Evolutionary conservation across 2,888 invertebrate genomes (phyloP), one percentile per base, ranked within the genome.

Genomic region (Caenorhabditis zanzibari): DNA sequence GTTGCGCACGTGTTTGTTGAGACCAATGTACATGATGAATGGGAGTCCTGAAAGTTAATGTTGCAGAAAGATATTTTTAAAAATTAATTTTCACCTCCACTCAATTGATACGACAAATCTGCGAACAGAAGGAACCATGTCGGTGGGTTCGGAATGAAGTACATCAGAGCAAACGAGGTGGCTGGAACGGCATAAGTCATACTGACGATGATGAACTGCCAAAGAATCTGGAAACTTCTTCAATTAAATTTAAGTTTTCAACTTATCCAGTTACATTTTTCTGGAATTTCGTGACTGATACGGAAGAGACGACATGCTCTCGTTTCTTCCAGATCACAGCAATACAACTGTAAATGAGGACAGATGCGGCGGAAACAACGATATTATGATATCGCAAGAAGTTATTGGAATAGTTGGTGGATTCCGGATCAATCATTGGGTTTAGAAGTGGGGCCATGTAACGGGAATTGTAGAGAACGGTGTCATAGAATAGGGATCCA

Each of bases 101-200:
- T 73, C n/a, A 80, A 35, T 58, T 80, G 80, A 61, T 80, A 80
- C 7, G 66, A 38, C 14, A 80, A 32, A 41, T 80, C 73, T 19
- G 66, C 32, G 26, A 68, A 9, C 0, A 58, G 47, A 10, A 73
- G 14, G 14, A 72, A 49, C 58, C 47, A 66, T 7, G 19, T 2
- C 7, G 73, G 38, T 10, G 68, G 64, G 0, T 14, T 28, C 6
- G 14, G 26, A 3, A 80, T 14, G n/a, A 38, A 49, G 26, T 68
- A 73, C 47, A 72, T 59, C 0, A 49, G 2, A n/a, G 49, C 73
- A 26, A 80, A 80, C 3, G 28, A 32, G 38, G 66, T 16, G 0
- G 73, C 80, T 0, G 80, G 80, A 16, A 59, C 59, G 0, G 66
- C 58, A 14, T 80, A 80, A 4, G 68, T 80, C 5, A 44, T 14